Evolutionary conservation across 2,797 vertebrate species (phyloP), one percentile per base, ranked within the genome.

Genomic region (Sebastes iracundus): DNA sequence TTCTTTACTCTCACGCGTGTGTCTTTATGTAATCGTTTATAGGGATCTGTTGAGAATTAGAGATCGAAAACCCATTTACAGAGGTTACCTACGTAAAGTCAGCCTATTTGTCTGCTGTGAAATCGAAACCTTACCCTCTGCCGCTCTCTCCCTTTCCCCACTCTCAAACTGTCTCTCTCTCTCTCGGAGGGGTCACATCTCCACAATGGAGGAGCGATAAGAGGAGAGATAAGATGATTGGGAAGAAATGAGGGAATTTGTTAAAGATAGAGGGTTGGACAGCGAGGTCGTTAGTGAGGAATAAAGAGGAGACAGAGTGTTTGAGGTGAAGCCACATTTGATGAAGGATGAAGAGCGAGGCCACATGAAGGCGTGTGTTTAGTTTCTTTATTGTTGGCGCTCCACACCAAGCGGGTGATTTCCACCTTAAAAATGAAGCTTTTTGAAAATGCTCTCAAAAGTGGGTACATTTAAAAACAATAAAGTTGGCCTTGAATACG

Each of bases 31-130:
- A 84, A 84, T 90, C 83, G 59, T 84, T 91, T 85, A 59, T 35
- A 62, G 66, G 68, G 79, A 92, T 92, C 92, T 92, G 87, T 83
- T 83, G 90, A 91, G 92, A 93, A 91, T 92, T 90, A 93, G 83
- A 83, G 87, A 92, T 93, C 87, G 90, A 93, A 93, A 94, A 89
- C 89, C 92, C 88, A 93, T 94, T 93, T 92, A 85, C 91, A 85
- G 88, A 93, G 93, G 93, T 93, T 92, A 91, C 91, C 81, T 77
- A 81, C 80, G 58, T 90, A 84, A 87, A 87, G 86, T 92, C 93
- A 86, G 81, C 70, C 80, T 87, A 88, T 94, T 91, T 91, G 89
- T 93, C 93, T 90, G 87, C 90, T 74, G 81, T 85, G 90, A 92
- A 93, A 95, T 94, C 85, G 91, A 95, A 93, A 91, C 93, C 83